Conservation (phyloP, 2,888 invertebrate genomes). For the Caenorhabditis sp. region DNA sequence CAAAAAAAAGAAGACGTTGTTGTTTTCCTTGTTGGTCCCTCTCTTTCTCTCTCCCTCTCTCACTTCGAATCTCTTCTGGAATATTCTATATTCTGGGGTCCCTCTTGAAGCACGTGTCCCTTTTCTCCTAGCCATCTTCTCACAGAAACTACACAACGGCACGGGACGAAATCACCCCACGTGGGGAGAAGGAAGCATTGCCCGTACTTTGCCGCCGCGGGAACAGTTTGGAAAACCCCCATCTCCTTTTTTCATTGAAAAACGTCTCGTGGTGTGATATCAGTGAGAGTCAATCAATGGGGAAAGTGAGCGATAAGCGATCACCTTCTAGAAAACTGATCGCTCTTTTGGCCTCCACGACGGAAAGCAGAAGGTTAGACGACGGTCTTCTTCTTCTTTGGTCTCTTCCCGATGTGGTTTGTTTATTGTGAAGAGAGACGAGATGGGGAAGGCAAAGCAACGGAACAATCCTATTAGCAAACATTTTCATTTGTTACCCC, state of each 20-base stretch:
- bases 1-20: slow-evolving; percentile 12
- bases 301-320: slow-evolving; percentile 37
- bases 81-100: slow-evolving; percentile 31
- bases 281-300: slow-evolving; percentile 12
- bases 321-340: slow-evolving; percentile 30
- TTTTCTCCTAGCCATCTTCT: not conserved
- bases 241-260: not conserved
- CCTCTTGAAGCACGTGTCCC: not conserved
- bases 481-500: slow-evolving; percentile 32
- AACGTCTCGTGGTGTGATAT: slow-evolving; percentile 49
- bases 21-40: slow-evolving; percentile 7
- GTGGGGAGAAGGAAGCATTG: slow-evolving; percentile 6
- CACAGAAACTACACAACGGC: slow-evolving; percentile 4
- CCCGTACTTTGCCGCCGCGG: slow-evolving; percentile 46
- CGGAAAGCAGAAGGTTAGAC: slow-evolving; percentile 6
- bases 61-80: slow-evolving; percentile 32
- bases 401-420: slow-evolving; percentile 10
- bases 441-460: not conserved
- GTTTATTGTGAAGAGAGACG: slow-evolving; percentile 17
- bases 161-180: slow-evolving; percentile 47
- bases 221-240: slow-evolving; percentile 40
- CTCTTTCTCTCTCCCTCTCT: not conserved
- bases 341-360: slow-evolving; percentile 32
- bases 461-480: slow-evolving; percentile 42
- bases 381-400: slow-evolving; percentile 8